These are phyloP conservation scores for Salmo trutta DNA, from an alignment of 2,797 vertebrate genomes.

Conservation along the genomic window DNA sequence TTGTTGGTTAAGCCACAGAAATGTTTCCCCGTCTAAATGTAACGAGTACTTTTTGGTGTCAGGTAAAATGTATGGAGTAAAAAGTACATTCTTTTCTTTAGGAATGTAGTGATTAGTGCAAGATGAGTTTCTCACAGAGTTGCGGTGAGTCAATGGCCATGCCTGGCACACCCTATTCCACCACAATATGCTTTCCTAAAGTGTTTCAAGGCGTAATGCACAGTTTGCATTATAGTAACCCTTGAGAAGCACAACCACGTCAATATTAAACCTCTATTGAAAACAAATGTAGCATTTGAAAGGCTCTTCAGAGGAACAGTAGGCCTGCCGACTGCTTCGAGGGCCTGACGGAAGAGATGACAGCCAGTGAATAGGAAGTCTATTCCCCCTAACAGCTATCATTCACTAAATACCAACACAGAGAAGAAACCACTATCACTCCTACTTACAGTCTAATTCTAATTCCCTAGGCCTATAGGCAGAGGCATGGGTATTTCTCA, in stretches of 20 bases:
- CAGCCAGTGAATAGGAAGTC: background rate
- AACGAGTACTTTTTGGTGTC: too few relatives aligned
- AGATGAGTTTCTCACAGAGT: too few relatives aligned
- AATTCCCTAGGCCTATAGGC: background rate
- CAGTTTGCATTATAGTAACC: background rate
- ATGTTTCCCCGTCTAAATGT: too few relatives aligned
- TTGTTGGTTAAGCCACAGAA: too few relatives aligned
- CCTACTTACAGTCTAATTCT: conserved; percentile 17
- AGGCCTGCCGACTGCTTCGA: too few relatives aligned
- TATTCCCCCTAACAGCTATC: background rate
- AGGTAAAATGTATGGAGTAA: too few relatives aligned
- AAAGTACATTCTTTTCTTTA: too few relatives aligned
- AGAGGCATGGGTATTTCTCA: conserved; percentile 29
- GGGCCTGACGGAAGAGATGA: too few relatives aligned
- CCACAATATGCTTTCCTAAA: background rate
- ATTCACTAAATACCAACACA: background rate
- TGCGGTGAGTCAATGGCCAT: background rate
- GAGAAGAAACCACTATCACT: conserved; percentile 21
- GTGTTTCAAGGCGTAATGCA: background rate
- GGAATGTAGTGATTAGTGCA: too few relatives aligned
- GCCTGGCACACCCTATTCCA: background rate
- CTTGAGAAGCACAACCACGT: background rate
- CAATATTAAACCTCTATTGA: background rate
- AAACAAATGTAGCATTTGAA: background rate
- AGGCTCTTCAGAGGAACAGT: background rate